phyloP scores from a whole-genome alignment of 2,797 vertebrate species.

The Trachops cirrhosus region DNA sequence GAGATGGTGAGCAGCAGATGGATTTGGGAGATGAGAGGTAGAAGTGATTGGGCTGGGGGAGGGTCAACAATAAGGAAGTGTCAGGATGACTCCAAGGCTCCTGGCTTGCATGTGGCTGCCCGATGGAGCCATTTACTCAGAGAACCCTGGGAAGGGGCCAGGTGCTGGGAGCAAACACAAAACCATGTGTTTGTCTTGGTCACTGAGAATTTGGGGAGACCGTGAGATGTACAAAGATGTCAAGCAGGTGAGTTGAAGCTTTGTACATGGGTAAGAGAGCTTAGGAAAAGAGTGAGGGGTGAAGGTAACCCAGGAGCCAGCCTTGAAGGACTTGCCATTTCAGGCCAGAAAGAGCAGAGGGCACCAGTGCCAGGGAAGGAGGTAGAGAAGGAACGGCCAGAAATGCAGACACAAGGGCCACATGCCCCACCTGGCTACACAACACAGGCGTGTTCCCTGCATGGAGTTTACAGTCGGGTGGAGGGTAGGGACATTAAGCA shows the following conservation, averaged over 20 bases:
- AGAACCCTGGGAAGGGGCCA: not conserved
- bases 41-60: not conserved
- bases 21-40: not conserved
- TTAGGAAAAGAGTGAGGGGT: not conserved
- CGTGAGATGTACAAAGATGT: not conserved
- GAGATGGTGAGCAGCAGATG: too few relatives aligned
- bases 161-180: not conserved
- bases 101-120: not conserved
- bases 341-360: not conserved
- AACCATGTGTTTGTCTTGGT: not conserved
- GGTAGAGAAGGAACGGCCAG: too few relatives aligned
- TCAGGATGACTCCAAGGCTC: not conserved
- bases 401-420: not conserved
- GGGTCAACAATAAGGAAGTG: not conserved
- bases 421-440: rapidly evolving
- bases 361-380: not conserved
- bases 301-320: not conserved
- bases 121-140: not conserved
- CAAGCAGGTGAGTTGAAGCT: not conserved
- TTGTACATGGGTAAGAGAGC: not conserved
- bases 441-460: not conserved
- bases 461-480: not conserved
- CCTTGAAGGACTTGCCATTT: not conserved
- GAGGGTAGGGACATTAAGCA: not conserved
- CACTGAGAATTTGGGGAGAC: not conserved